Conservation (phyloP, 2,113 vertebrate genomes). For the Mormyrus iriodes region DNA sequence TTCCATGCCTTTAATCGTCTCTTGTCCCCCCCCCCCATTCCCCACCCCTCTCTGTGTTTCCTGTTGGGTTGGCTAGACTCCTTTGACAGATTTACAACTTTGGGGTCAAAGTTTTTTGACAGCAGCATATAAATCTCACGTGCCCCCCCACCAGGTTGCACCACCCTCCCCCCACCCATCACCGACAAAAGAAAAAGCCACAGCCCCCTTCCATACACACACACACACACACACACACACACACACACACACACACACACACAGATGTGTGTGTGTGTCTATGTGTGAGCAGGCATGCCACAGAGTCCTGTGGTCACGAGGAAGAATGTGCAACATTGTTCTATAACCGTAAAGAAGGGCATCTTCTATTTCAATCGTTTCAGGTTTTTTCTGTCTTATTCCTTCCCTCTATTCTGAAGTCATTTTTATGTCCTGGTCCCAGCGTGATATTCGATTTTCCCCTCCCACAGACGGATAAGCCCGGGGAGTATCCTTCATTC, state of each 20-base stretch:
- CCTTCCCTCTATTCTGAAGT: conserved; percentile 31
- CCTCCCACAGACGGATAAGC: conserved; percentile 41
- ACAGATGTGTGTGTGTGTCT: conserved; percentile 12
- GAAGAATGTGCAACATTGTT: conserved; percentile 61
- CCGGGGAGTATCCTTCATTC: conserved; percentile 39
- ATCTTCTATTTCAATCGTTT: conserved; percentile 44
- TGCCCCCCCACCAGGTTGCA: too few species aligned
- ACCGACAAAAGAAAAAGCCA: conserved; percentile 47
- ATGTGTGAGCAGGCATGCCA: conserved; percentile 24
- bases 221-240: conserved; percentile 29
- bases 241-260: conserved; percentile 31
- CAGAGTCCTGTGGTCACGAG: conserved; percentile 45
- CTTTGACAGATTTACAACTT: conserved; percentile 71
- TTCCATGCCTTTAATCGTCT: conserved; percentile 50
- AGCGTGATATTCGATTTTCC: conserved; percentile 36
- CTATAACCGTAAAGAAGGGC: conserved; percentile 46
- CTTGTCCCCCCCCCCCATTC: conserved; percentile 30
- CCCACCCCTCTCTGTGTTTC: conserved; percentile 52
- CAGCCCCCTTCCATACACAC: conserved; percentile 29
- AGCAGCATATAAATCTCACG: conserved; percentile 66
- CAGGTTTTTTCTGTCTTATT: conserved; percentile 21
- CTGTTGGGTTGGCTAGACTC: conserved; percentile 70
- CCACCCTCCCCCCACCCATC: conserved; percentile 36
- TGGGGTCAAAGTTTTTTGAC: conserved; percentile 69
- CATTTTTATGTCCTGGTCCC: conserved; percentile 42